These are phyloP conservation scores for Tenthredo scrophulariae DNA, from an alignment of 2,888 invertebrate species.

Conservation along the genomic window DNA sequence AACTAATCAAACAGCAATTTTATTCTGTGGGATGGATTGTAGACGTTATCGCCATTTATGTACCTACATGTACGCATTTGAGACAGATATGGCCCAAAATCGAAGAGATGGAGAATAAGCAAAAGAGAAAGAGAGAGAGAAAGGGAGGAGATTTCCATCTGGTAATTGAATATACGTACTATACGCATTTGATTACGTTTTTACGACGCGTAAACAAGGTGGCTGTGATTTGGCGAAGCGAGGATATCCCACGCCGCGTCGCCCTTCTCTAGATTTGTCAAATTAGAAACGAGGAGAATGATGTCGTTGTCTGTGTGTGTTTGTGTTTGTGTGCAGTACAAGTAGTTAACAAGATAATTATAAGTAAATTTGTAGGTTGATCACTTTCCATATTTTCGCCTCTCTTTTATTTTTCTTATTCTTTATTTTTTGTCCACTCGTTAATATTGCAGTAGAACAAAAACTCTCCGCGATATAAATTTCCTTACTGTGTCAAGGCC, in stretches of 20 bases:
- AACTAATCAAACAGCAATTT: background rate
- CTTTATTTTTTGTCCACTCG: background rate
- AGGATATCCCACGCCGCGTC: background rate
- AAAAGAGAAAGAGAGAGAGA: background rate
- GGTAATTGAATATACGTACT: background rate
- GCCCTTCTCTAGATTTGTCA: background rate
- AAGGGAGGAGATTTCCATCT: background rate
- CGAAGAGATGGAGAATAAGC: background rate
- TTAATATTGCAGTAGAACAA: background rate
- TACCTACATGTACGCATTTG: background rate
- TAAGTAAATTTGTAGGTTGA: background rate
- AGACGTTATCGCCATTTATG: background rate
- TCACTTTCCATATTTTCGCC: background rate
- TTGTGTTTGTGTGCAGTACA: background rate
- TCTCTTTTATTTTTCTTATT: background rate
- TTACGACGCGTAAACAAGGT: background rate
- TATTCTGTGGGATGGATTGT: background rate
- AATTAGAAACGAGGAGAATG: background rate
- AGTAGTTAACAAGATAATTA: background rate
- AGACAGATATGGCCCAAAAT: background rate
- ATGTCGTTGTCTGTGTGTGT: background rate
- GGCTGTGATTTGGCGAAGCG: background rate
- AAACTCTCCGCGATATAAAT: background rate
- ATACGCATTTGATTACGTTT: conserved; percentile 3
- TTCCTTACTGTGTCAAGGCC: conserved; percentile 16